These are phyloP conservation scores for Heteromurus nitidus DNA, from an alignment of 2,888 invertebrate species.

Conservation along the genomic window DNA sequence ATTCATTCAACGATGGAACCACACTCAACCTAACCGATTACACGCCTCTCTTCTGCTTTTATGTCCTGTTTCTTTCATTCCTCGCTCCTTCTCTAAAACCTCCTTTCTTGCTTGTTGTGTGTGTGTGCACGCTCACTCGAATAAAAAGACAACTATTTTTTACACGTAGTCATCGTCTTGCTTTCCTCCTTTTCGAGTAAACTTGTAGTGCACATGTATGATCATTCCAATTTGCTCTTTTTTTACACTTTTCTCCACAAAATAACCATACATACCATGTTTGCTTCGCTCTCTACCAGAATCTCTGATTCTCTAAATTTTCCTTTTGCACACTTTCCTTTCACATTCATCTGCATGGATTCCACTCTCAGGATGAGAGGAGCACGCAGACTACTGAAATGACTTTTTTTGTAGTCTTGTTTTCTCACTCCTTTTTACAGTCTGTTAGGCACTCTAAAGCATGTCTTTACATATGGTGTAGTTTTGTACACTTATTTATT, in stretches of 20 bases:
- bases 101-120: background rate
- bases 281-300: constrained; percentile 10
- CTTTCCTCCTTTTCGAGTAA: background rate
- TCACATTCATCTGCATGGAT: background rate
- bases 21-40: constrained; percentile 41
- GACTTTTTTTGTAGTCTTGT: background rate
- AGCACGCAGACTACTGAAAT: background rate
- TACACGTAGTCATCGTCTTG: no score
- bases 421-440: background rate
- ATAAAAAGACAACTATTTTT: background rate
- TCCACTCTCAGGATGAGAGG: background rate
- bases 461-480: no score
- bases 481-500: no score
- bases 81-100: background rate
- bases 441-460: no score
- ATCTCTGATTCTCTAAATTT: background rate
- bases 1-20: constrained; percentile 48
- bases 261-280: background rate
- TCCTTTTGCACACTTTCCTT: background rate
- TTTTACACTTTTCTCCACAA: background rate
- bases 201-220: constrained; percentile 3
- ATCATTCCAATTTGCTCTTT: constrained; percentile 18
- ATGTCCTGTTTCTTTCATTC: background rate
- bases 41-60: constrained; percentile 17
- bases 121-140: background rate